A percentile compares a stretch with the other conserved stretches of the same genome.
Evolutionary conservation across 2,888 invertebrate genomes (phyloP).

Genomic region (Agonum fuliginosum): DNA sequence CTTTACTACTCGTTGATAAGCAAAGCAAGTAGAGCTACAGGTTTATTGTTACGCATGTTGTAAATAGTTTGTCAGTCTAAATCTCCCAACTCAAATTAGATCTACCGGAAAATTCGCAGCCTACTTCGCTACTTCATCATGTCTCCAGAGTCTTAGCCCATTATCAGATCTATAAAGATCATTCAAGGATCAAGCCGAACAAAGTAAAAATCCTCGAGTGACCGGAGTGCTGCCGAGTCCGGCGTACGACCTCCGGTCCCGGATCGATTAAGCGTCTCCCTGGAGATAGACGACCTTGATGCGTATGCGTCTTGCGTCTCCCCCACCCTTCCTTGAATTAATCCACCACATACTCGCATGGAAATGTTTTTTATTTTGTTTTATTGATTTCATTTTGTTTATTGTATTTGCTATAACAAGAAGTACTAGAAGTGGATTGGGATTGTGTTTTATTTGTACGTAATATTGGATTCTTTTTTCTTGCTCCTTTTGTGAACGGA

Average conservation of each 20-base stretch:
- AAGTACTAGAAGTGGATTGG: no score
- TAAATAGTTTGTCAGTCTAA: no score
- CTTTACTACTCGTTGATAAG: no score
- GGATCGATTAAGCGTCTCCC: constrained; percentile 46
- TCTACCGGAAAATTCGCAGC: not conserved
- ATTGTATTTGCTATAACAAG: not conserved
- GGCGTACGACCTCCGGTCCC: constrained; percentile 9
- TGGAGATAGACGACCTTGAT: constrained; percentile 37
- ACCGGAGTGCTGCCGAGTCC: not conserved
- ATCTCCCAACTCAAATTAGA: no score
- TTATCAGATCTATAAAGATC: not conserved
- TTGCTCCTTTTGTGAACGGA: not conserved
- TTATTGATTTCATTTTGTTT: constrained; percentile 19
- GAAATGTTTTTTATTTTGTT: constrained; percentile 3
- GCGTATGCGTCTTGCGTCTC: constrained; percentile 15
- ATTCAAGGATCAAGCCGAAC: not conserved
- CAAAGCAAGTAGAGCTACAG: no score
- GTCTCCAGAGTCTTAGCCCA: not conserved
- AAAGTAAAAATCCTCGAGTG: not conserved
- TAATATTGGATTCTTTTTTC: constrained; percentile 2
- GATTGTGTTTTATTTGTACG: not conserved
- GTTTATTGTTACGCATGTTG: no score
- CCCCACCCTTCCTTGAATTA: not conserved
- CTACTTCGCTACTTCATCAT: not conserved
- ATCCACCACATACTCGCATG: constrained; percentile 14